Conservation (phyloP, 2,797 vertebrate species). For the Coendou prehensilis region DNA sequence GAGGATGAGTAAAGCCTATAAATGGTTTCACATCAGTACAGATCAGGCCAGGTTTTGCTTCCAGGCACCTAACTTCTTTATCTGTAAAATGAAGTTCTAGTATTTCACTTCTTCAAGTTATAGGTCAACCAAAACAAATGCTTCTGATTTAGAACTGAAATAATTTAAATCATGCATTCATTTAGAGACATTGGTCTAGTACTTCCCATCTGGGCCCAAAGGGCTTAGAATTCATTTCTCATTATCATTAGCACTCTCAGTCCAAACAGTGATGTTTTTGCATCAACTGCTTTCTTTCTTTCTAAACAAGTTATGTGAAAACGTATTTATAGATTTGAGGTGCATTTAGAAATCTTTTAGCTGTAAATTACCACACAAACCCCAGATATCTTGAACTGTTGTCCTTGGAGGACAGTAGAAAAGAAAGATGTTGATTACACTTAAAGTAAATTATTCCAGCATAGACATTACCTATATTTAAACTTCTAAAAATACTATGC, state of each 20-base stretch:
- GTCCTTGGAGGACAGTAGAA: not conserved
- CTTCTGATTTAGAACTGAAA: slow-evolving; percentile 14
- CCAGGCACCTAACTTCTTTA: not conserved
- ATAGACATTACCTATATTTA: not conserved
- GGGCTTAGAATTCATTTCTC: not conserved
- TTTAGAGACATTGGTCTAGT: not conserved
- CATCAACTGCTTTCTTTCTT: not conserved
- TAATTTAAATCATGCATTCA: not conserved
- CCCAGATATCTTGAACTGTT: not conserved
- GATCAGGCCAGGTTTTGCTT: not conserved
- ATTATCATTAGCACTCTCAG: slow-evolving; percentile 26
- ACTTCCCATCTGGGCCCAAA: not conserved
- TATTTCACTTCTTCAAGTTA: slow-evolving; percentile 14
- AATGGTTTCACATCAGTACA: not conserved
- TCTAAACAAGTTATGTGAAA: not conserved
- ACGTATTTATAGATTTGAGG: not conserved
- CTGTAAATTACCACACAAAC: slow-evolving; percentile 26
- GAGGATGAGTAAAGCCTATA: not conserved
- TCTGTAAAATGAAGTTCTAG: slow-evolving; percentile 18
- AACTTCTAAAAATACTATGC: not conserved
- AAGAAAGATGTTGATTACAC: not conserved
- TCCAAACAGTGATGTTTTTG: not conserved
- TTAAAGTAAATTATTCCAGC: slow-evolving; percentile 36
- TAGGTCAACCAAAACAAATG: not conserved
- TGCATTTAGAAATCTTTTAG: not conserved